phyloP scores from a whole-genome alignment of 2,113 vertebrate species.

The Cinclus mexicanus region DNA sequence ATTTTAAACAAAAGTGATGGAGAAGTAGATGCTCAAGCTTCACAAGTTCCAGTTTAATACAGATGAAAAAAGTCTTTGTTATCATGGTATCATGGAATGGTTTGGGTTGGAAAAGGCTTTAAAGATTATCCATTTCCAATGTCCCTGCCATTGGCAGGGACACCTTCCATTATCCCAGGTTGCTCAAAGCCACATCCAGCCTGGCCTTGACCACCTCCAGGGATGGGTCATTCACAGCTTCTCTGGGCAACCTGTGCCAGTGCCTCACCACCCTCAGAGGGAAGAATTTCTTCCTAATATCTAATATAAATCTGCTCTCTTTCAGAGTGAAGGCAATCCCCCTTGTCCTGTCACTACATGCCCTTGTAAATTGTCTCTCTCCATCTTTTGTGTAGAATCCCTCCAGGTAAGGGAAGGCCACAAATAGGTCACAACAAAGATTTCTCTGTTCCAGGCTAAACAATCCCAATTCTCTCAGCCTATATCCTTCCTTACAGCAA shows the following conservation, averaged over 20 bases:
- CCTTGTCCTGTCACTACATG: not conserved
- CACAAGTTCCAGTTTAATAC: not conserved
- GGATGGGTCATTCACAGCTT: not conserved
- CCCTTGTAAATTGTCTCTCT: not conserved
- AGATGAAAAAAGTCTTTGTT: not conserved
- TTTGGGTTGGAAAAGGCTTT: not conserved
- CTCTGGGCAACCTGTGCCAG: not conserved
- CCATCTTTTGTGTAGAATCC: not conserved
- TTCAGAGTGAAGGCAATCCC: not conserved
- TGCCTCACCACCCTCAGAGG: not conserved
- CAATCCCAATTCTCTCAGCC: not conserved
- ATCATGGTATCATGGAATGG: not conserved
- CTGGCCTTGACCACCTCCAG: not conserved
- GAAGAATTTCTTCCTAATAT: not conserved
- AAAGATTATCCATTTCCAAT: not conserved
- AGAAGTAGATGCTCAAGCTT: not conserved
- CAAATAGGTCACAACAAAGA: not conserved
- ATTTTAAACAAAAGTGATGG: not conserved
- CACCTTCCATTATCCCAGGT: not conserved
- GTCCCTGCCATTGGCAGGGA: rapidly evolving
- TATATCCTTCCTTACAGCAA: not conserved
- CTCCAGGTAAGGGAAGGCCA: not conserved
- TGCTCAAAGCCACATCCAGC: not conserved
- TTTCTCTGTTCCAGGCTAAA: not conserved
- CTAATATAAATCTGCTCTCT: not conserved